Conservation (phyloP, 1,140 invertebrate genomes). For the Helicoverpa zea region DNA sequence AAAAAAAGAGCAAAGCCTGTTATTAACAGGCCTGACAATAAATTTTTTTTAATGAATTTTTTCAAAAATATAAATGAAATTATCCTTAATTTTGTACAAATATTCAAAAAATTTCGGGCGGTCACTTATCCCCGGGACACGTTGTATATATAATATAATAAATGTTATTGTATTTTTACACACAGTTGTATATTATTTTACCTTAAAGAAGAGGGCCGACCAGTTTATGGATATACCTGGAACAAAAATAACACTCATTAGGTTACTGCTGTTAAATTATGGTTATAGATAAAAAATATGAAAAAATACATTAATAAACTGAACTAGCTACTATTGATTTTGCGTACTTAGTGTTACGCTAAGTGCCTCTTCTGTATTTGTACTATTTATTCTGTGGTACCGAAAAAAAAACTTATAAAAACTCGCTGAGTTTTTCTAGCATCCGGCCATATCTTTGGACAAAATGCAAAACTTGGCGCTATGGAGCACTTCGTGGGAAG, state of each 20-base stretch:
- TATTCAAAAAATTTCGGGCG: too few species aligned
- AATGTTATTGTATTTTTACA: conserved; percentile 32
- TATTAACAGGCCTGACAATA: too few species aligned
- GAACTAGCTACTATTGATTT: too few species aligned
- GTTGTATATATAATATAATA: conserved; percentile 28
- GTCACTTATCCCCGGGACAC: too few species aligned
- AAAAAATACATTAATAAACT: too few species aligned
- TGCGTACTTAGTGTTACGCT: too few species aligned
- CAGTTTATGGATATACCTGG: conserved; percentile 26
- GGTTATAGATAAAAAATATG: too few species aligned
- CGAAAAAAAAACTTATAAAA: conserved; percentile 35
- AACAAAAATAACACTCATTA: conserved; percentile 23
- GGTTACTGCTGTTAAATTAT: not conserved
- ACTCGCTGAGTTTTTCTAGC: conserved; percentile 31
- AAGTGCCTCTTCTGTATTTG: too few species aligned
- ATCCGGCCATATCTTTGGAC: conserved; percentile 33
- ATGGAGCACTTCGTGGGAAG: conserved; percentile 25
- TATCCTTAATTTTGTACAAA: too few species aligned
- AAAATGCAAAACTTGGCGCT: conserved; percentile 44
- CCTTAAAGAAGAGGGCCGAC: conserved; percentile 1
- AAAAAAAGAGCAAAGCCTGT: too few species aligned
- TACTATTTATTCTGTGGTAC: not conserved
- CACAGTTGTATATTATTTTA: conserved; percentile 19
- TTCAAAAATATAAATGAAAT: too few species aligned
- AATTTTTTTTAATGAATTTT: too few species aligned